Evolutionary conservation across 1,140 invertebrate genomes (phyloP), one percentile per base, ranked within the genome.

Genomic region (Monomorium pharaonis): DNA sequence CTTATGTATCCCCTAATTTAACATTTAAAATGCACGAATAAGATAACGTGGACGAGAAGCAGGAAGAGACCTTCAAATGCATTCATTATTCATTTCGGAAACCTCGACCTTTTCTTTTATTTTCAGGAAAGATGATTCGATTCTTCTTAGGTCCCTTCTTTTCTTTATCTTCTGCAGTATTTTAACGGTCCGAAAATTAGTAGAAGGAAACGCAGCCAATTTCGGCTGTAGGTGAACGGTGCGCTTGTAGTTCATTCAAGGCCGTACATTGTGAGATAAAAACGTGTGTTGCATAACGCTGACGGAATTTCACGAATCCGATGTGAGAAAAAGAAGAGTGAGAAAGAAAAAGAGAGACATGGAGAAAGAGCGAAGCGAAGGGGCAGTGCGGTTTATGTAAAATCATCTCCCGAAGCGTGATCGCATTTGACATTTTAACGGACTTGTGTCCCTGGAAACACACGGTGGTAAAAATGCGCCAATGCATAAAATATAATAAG

Each of bases 191-290:
- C 2, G 14, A 65, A 9, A 12, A 49, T 44, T 67, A 65, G 10
- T 85, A 70, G 62, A 69, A 69, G 76, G n/a, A 56, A 85, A 81
- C 47, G 47, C 44, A 37, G 16, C 49, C 47, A 87, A 88, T 92
- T 93, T 92, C 70, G 91, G 88, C 89, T 90, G 33, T 88, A 88
- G 89, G 92, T 93, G 92, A 93, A 89, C 84, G 91, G 90, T 92
- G 88, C 85, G 87, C 76, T 80, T 89, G 47, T 89, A 89, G 80
- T 86, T 74, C 54, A 86, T 78, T 86, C 92, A 93, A 93, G 92
- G 92, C 87, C 89, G 78, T 89, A 89, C 80, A 90, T 92, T 93
- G 89, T 93, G 88, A 93, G 89, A 86, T 90, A 93, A 88, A 89
- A 78, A 81, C 67, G 67, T 10, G 51, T 10, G 78, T 85, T 85